Percentiles rank a stretch among this genome's conserved stretches.
phyloP scores from a whole-genome alignment of 2,797 vertebrate species.

The Sylvilagus floridanus region DNA sequence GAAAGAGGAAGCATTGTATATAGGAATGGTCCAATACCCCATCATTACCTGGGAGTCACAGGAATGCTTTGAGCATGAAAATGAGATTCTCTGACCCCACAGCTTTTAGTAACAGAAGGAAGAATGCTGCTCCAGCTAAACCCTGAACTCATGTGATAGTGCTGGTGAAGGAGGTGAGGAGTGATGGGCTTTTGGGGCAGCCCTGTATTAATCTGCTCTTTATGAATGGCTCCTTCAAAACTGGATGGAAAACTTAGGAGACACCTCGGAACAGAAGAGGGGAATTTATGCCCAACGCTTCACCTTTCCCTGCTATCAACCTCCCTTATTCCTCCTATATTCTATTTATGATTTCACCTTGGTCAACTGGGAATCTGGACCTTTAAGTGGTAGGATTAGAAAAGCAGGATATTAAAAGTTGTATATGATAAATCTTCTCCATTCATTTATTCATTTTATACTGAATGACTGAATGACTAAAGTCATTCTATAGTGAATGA shows the following conservation, averaged over 20 bases:
- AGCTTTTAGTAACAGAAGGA: neutral
- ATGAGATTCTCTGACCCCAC: neutral
- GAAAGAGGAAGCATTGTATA: neutral
- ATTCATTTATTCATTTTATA: neutral
- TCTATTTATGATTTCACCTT: neutral
- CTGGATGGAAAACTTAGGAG: neutral
- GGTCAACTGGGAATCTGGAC: neutral
- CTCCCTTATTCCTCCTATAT: neutral
- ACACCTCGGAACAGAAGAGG: neutral
- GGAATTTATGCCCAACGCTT: neutral
- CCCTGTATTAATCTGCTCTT: neutral
- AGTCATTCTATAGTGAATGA: no score
- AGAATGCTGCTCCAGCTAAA: neutral
- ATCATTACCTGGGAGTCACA: neutral
- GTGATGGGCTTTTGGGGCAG: neutral
- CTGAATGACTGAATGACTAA: no score
- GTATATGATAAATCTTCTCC: neutral
- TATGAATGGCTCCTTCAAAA: neutral
- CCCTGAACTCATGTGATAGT: neutral
- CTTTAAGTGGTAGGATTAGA: neutral
- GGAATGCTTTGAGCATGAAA: neutral
- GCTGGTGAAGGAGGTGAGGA: neutral
- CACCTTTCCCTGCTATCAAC: neutral
- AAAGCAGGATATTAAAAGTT: neutral
- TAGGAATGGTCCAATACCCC: neutral